Conservation (phyloP, 35 echinoderm and acorn worm species). For the Lytechinus variegatus region DNA sequence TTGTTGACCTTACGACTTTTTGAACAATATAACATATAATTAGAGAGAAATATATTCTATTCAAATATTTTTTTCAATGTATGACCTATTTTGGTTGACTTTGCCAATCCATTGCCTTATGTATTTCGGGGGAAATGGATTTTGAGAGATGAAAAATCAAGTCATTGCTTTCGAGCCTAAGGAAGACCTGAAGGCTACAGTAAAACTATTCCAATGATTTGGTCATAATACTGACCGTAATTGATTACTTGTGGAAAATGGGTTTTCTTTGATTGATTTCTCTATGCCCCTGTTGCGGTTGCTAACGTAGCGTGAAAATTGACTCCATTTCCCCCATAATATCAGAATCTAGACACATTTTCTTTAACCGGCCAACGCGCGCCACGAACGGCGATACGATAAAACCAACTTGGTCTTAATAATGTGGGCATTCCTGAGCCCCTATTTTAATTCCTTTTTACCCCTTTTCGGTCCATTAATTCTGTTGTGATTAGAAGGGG, state of each 20-base stretch:
- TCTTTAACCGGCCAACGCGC: not conserved
- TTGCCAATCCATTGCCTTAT: not conserved
- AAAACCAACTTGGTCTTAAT: not conserved
- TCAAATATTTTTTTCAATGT: not conserved
- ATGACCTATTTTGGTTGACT: not conserved
- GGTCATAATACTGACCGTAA: not conserved
- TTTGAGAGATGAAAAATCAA: not conserved
- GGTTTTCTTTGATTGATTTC: not conserved
- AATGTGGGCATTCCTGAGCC: slow-evolving; percentile 18
- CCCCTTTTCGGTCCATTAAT: slow-evolving; percentile 26
- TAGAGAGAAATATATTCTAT: not conserved
- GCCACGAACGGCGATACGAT: not conserved
- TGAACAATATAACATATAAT: not conserved
- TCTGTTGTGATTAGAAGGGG: slow-evolving; percentile 51
- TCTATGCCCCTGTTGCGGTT: not conserved
- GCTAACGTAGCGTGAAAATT: not conserved
- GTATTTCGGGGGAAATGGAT: not conserved
- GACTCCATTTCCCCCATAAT: not conserved
- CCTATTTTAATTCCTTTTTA: slow-evolving; percentile 17
- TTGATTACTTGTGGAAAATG: not conserved
- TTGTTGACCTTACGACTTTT: not conserved
- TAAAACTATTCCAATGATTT: slow-evolving; percentile 7
- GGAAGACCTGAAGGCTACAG: not conserved
- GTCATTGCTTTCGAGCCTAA: not conserved
- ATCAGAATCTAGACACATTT: not conserved